phyloP scores from a whole-genome alignment of 1,140 invertebrate genomes.

The Akabosia matsudoensis region DNA sequence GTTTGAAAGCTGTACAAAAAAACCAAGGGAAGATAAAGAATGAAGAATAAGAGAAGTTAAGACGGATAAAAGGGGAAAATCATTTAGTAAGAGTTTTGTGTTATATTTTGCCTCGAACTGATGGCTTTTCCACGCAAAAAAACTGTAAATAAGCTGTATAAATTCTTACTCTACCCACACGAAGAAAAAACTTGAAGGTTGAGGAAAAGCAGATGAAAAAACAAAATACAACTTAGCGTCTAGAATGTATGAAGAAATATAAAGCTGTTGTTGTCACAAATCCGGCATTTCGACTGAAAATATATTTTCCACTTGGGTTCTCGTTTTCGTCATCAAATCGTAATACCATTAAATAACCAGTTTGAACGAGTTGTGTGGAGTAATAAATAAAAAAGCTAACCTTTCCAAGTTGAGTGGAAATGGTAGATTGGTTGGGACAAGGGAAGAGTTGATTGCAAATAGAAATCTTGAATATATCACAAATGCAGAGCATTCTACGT shows the following conservation, averaged over 20 bases:
- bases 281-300: neutral
- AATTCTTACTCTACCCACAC: neutral
- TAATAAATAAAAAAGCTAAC: neutral
- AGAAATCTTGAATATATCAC: neutral
- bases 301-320: neutral
- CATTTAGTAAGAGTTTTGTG: conserved; percentile 2
- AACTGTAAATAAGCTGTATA: neutral
- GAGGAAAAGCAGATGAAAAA: neutral
- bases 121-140: conserved; percentile 12
- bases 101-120: neutral
- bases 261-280: neutral
- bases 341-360: neutral
- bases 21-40: neutral
- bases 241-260: no score
- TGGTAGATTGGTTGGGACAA: neutral
- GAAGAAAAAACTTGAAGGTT: neutral
- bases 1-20: neutral
- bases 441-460: no score
- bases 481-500: neutral
- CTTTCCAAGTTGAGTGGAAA: no score
- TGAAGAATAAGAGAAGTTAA: neutral
- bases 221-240: neutral
- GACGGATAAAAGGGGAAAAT: neutral
- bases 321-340: neutral
- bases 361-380: neutral